Percentiles rank a stretch among this genome's conserved stretches.
These are phyloP conservation scores for Rhyacichthys aspro DNA, from an alignment of 2,797 vertebrate species.

Conservation along the genomic window DNA sequence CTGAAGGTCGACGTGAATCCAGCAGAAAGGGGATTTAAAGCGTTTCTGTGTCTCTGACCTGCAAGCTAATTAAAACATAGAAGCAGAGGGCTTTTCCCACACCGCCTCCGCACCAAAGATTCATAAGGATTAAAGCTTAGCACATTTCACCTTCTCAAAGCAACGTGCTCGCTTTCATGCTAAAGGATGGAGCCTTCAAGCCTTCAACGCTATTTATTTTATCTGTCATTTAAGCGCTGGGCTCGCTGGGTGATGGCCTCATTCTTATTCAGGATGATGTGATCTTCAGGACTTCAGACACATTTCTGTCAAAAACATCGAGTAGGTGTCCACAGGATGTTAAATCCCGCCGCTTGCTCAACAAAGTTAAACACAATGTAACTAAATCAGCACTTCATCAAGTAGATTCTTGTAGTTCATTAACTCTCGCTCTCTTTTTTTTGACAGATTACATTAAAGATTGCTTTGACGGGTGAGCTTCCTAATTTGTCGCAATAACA, in stretches of 20 bases:
- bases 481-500: too few relatives aligned
- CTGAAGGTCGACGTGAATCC: slow-evolving; percentile 33
- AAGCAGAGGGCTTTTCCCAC: slow-evolving; percentile 28
- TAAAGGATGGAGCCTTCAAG: neutral
- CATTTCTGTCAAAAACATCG: slow-evolving; percentile 2
- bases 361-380: neutral
- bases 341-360: neutral
- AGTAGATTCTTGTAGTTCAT: neutral
- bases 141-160: slow-evolving; percentile 18
- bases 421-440: too few relatives aligned
- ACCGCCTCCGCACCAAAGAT: slow-evolving; percentile 21
- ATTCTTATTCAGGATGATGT: slow-evolving; percentile 7
- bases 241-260: slow-evolving; percentile 5
- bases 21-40: slow-evolving; percentile 28
- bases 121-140: slow-evolving; percentile 35
- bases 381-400: too few relatives aligned
- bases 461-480: too few relatives aligned
- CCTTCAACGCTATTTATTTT: slow-evolving; percentile 4
- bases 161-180: slow-evolving; percentile 9
- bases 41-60: slow-evolving; percentile 32
- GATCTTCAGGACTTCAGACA: slow-evolving; percentile 6
- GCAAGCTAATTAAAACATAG: slow-evolving; percentile 44
- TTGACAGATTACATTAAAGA: too few relatives aligned
- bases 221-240: neutral
- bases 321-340: neutral